Percentiles rank a stretch among this genome's conserved stretches.
Evolutionary conservation across 2,888 invertebrate genomes (phyloP).

Genomic region (Perizoma affinitatum): DNA sequence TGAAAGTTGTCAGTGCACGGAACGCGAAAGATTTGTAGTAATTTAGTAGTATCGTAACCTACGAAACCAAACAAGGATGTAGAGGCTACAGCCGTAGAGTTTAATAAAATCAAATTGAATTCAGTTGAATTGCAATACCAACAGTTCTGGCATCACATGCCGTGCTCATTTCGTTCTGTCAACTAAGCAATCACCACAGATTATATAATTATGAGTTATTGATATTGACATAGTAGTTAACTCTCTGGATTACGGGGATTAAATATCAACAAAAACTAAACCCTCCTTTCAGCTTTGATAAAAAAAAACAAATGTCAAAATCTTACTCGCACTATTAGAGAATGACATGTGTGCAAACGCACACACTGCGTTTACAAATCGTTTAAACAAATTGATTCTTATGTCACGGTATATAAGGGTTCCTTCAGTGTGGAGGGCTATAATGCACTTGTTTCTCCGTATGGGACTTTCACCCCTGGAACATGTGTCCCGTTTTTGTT

Average conservation of each 20-base stretch:
- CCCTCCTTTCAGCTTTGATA: slow-evolving; percentile 4
- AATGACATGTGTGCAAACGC: slow-evolving; percentile 32
- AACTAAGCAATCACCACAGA: too few species aligned
- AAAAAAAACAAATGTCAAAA: slow-evolving; percentile 15
- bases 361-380: slow-evolving; percentile 5
- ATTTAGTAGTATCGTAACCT: too few species aligned
- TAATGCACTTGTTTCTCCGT: slow-evolving; percentile 68
- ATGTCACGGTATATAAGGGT: not conserved
- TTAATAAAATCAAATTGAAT: too few species aligned
- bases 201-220: not conserved
- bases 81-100: too few species aligned
- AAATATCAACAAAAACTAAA: slow-evolving; percentile 23
- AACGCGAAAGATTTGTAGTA: too few species aligned
- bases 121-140: too few species aligned
- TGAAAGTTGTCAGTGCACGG: too few species aligned
- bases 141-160: too few species aligned
- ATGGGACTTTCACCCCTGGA: slow-evolving; percentile 66
- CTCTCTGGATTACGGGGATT: slow-evolving; percentile 15
- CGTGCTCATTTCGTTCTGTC: too few species aligned
- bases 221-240: slow-evolving; percentile 19
- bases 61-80: too few species aligned
- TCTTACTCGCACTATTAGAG: slow-evolving; percentile 26
- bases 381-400: slow-evolving; percentile 6
- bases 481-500: slow-evolving; percentile 74
- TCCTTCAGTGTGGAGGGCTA: slow-evolving; percentile 8